Evolutionary conservation across 2,797 vertebrate genomes (phyloP), one percentile per base, ranked within the genome.

Genomic region (Lutjanus argentimaculatus): DNA sequence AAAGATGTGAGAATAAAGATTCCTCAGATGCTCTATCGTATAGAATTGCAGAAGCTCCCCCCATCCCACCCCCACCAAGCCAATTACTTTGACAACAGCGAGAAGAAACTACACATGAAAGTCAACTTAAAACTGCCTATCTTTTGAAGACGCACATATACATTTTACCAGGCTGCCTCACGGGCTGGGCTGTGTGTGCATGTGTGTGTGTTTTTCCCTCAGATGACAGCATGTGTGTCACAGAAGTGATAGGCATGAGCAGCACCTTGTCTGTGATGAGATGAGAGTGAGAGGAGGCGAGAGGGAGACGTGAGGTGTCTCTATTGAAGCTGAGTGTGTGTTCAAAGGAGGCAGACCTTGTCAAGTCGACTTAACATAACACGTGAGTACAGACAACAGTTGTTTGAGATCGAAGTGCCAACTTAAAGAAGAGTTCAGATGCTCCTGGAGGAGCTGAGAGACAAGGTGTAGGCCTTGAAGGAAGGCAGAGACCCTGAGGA

Each of bases 1-100:
- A 52, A 77, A 77, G 75, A 79, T 74, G 36, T 45, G 43, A 30
- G 2, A 30, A 30, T 30, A 30, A 61, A 40, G 9, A 43, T n/a
- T 66, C 46, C 62, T 79, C 17, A 45, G 65, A 57, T 63, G 14
- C 52, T 55, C n/a, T 43, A 45, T 36, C 30, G 76, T 62, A 22
- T 17, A 49, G 68, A 7, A 40, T n/a, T 53, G 42, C 19, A 63
- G 17, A 65, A 46, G 64, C 15, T 22, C 6, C 21, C 49, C 12
- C 14, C 45, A 70, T 17, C 72, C 55, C 46, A 59, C 66, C 52
- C 51, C 73, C 66, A 48, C 43, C 45, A 55, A 77, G 67, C 79
- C 79, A 82, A 86, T 84, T 83, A 86, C 67, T 80, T 56, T 83
- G 82, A 85, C 63, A 67, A 65, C 58, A 72, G 30, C 19, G 36